phyloP scores from a whole-genome alignment of 1,140 invertebrate species.

The Babylonia areolata region DNA sequence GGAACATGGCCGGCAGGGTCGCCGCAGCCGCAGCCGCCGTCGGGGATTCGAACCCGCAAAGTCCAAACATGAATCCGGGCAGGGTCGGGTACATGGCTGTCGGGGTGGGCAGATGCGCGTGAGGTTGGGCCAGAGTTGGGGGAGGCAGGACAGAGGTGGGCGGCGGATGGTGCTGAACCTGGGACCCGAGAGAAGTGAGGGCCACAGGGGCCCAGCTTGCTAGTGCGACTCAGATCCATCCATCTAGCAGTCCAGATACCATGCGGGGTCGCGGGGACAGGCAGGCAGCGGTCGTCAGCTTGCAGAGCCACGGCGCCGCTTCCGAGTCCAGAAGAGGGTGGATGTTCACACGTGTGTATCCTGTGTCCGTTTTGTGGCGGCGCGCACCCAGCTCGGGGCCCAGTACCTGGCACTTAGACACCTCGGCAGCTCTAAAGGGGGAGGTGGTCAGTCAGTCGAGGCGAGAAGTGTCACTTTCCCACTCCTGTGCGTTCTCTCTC shows the following conservation, averaged over 20 bases:
- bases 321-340: too few relatives aligned
- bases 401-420: slow-evolving; percentile 13
- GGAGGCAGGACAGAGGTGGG: background rate
- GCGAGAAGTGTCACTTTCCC: slow-evolving; percentile 37
- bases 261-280: background rate
- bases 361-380: background rate
- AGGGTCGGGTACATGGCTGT: slow-evolving; percentile 36
- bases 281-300: too few relatives aligned
- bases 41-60: slow-evolving; percentile 44
- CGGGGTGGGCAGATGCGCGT: slow-evolving; percentile 26
- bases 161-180: slow-evolving; percentile 3
- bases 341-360: slow-evolving; percentile 23
- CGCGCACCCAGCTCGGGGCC: background rate
- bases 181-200: slow-evolving; percentile 25
- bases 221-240: slow-evolving; percentile 41
- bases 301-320: too few relatives aligned
- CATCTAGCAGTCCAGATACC: slow-evolving; percentile 2
- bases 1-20: slow-evolving; percentile 55
- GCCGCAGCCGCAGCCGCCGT: slow-evolving; percentile 4
- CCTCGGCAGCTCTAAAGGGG: background rate
- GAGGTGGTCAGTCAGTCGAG: slow-evolving; percentile 21
- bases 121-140: slow-evolving; percentile 27
- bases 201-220: slow-evolving; percentile 38
- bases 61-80: slow-evolving; percentile 45
- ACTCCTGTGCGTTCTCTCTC: background rate